Evolutionary conservation across 1,140 invertebrate genomes (phyloP).

Genomic region (Zophobas morio): DNA sequence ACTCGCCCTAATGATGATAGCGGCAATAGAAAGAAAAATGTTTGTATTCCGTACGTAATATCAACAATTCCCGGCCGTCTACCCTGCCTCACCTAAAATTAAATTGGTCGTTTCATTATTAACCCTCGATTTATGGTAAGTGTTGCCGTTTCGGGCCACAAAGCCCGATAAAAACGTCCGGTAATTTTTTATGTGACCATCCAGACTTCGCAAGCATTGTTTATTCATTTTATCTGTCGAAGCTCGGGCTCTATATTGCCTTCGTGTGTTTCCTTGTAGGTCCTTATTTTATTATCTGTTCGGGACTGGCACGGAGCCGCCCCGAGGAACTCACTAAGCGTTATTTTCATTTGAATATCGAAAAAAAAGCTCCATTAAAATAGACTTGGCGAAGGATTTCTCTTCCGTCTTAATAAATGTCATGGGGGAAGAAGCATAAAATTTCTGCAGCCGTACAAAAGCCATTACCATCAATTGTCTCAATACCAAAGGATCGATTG

Average conservation of each 20-base stretch:
- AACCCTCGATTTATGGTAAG: too few species aligned
- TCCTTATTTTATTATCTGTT: slow-evolving; percentile 14
- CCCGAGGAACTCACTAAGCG: background rate
- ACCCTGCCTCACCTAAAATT: too few species aligned
- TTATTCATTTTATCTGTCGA: background rate
- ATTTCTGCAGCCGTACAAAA: slow-evolving; percentile 38
- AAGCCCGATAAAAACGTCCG: background rate
- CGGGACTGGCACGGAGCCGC: slow-evolving; percentile 1
- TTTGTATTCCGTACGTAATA: too few species aligned
- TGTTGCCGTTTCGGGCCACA: too few species aligned
- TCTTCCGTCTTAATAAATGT: slow-evolving; percentile 37
- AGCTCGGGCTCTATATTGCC: background rate
- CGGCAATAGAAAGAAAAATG: too few species aligned
- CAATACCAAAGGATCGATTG: slow-evolving; percentile 35
- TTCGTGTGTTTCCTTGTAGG: background rate
- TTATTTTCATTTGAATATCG: slow-evolving; percentile 1
- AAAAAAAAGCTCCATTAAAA: slow-evolving; percentile 26
- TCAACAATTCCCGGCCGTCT: too few species aligned
- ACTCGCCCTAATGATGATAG: too few species aligned
- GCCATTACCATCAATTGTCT: slow-evolving; percentile 42
- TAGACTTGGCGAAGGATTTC: background rate
- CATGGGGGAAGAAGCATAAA: slow-evolving; percentile 29
- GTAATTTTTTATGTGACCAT: background rate
- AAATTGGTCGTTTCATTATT: too few species aligned
- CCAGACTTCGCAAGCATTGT: background rate